Base-by-base conservation (phyloP, 2,797 vertebrate genomes). In the Sternarchorhynchus goeldii region DNA sequence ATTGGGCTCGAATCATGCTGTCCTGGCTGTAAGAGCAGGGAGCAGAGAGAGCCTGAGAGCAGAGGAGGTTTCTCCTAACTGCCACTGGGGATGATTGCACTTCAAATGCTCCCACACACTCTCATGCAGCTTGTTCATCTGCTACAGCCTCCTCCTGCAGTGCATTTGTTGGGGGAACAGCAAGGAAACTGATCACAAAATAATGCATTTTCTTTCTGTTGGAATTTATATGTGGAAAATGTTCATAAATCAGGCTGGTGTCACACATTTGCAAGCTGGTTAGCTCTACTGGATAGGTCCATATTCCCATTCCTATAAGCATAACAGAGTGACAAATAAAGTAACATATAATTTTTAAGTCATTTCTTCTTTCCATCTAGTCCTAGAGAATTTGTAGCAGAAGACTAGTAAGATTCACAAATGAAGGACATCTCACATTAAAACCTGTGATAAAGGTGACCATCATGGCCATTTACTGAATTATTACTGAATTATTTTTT, bases 61-160 rank as follows among this genome's bases (percentile, higher is more conserved):
- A 69, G 58, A 76, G 55, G 21, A 72, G 32, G 29, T 36, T 82
- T 63, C 63, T 79, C 71, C 70, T 65, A 74, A 74, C 69, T 56
- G 60, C 62, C 65, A 77, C 41, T 66, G 55, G 71, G 32, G 71
- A 71, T 74, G 16, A 75, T 36, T 83, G 65, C 55, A 74, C 81
- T 80, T 80, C 53, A 80, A 77, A 83, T 17, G 57, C 63, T 82
- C 70, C 80, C 65, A 70, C 76, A 69, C 75, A 73, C 21, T 56
- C 66, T 70, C 32, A 67, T 31, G 56, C 67, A 45, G 65, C 59
- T 41, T 64, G 58, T 18, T 58, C 25, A 57, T 78, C 50, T 73
- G 31, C 76, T 66, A 17, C 29, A 66, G 12, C 45, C 45, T 14
- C 45, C 58, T 41, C 6, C 36, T 65, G 21, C 18, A 5, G 4